Conservation (phyloP, 2,888 invertebrate genomes). For the Apodemia zela region DNA sequence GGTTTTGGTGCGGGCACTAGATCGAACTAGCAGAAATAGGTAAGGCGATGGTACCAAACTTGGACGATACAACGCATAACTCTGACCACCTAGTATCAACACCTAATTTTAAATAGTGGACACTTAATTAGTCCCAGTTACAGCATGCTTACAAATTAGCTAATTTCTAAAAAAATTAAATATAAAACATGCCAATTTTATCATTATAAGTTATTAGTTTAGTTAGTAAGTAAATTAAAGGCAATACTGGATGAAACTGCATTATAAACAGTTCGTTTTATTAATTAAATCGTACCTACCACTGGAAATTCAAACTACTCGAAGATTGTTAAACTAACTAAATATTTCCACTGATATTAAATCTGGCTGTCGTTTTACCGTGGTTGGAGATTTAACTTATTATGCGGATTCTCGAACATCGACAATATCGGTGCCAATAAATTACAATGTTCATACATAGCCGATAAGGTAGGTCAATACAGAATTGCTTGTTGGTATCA, state of each 20-base stretch:
- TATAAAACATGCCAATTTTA: too few species aligned
- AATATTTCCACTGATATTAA: constrained; percentile 7
- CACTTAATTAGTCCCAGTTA: too few species aligned
- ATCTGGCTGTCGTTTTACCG: constrained; percentile 38
- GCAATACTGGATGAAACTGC: too few species aligned
- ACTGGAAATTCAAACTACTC: not conserved
- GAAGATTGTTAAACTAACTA: constrained; percentile 1
- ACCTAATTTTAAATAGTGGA: too few species aligned
- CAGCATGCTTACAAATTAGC: too few species aligned
- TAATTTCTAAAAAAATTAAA: too few species aligned
- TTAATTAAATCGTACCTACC: not conserved
- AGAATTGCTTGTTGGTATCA: constrained; percentile 32
- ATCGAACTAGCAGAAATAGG: too few species aligned
- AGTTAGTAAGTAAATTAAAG: not conserved
- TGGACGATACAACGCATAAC: too few species aligned
- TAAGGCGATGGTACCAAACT: too few species aligned
- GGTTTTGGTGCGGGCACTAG: too few species aligned
- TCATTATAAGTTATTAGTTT: not conserved
- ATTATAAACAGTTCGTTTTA: not conserved
- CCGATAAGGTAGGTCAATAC: constrained; percentile 55
- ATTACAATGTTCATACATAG: constrained; percentile 50
- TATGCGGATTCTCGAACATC: constrained; percentile 53
- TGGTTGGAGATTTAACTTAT: constrained; percentile 56
- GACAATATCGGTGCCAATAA: constrained; percentile 63
- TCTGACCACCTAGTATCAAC: too few species aligned